These are phyloP conservation scores for Agrypnia vestita DNA, from an alignment of 1,140 invertebrate species.

Conservation along the genomic window DNA sequence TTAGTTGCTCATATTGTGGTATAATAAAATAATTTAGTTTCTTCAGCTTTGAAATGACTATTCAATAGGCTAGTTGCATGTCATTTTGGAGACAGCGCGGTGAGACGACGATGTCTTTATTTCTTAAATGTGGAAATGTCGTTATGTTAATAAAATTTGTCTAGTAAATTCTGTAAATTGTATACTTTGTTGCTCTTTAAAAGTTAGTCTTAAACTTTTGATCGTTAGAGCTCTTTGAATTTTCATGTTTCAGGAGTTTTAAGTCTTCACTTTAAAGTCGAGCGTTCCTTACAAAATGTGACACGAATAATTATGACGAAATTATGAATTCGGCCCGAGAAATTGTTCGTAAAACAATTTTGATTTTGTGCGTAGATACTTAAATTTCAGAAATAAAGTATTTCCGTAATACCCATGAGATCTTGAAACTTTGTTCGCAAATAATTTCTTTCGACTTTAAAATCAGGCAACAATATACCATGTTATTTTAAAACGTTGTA, in stretches of 20 bases:
- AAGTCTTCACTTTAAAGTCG: conserved; percentile 30
- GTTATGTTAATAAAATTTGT: conserved; percentile 37
- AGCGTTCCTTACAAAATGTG: conserved; percentile 47
- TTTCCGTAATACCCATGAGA: background rate
- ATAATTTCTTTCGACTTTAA: too few species aligned
- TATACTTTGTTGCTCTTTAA: conserved; percentile 33
- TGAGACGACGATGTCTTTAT: background rate
- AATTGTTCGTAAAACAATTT: conserved; percentile 25
- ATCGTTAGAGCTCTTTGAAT: conserved; percentile 37
- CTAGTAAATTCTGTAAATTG: conserved; percentile 16
- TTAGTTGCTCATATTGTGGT: too few species aligned
- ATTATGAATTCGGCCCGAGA: conserved; percentile 32
- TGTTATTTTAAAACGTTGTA: too few species aligned
- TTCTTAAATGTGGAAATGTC: background rate
- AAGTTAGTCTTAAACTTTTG: conserved; percentile 33
- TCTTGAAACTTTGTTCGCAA: background rate
- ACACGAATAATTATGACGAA: conserved; percentile 49
- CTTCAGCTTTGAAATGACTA: too few species aligned
- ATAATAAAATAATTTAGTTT: too few species aligned
- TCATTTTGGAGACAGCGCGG: too few species aligned
- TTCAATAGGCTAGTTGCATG: too few species aligned
- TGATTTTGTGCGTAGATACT: background rate
- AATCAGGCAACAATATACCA: too few species aligned
- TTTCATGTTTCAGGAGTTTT: conserved; percentile 34
- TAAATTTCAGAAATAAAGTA: background rate